phyloP scores from a whole-genome alignment of 2,113 vertebrate genomes.

The Pelobates fuscus region DNA sequence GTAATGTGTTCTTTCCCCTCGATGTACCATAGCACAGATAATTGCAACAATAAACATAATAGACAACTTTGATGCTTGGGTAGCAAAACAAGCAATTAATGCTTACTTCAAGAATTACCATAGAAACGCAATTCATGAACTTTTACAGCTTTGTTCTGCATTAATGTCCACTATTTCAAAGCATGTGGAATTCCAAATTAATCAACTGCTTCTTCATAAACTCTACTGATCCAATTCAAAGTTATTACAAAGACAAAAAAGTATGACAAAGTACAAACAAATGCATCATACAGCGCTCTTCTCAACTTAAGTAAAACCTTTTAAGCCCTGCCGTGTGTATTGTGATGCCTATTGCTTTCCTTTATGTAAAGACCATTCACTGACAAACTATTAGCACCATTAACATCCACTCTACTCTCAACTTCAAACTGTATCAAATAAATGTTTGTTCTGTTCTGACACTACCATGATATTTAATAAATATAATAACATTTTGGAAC shows the following conservation, averaged over 20 bases:
- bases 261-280: too few species aligned
- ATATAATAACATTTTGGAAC: too few species aligned
- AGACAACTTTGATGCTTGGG: slow-evolving; percentile 30
- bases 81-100: slow-evolving; percentile 47
- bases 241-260: background rate
- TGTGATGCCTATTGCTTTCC: too few species aligned
- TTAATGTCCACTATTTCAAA: slow-evolving; percentile 3
- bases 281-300: too few species aligned
- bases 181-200: slow-evolving; percentile 5
- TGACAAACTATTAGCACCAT: too few species aligned
- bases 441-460: too few species aligned
- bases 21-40: slow-evolving; percentile 7
- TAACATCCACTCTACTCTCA: too few species aligned
- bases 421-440: too few species aligned
- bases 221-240: slow-evolving; percentile 15
- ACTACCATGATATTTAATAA: too few species aligned
- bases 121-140: slow-evolving; percentile 37
- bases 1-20: slow-evolving; percentile 3
- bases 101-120: slow-evolving; percentile 31
- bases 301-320: too few species aligned
- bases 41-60: slow-evolving; percentile 34
- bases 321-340: too few species aligned
- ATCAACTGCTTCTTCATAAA: background rate
- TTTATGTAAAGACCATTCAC: too few species aligned
- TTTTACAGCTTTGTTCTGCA: background rate